Evolutionary conservation across 2,888 invertebrate species (phyloP), one percentile per base, ranked within the genome.

Genomic region (Linyphia triangularis): DNA sequence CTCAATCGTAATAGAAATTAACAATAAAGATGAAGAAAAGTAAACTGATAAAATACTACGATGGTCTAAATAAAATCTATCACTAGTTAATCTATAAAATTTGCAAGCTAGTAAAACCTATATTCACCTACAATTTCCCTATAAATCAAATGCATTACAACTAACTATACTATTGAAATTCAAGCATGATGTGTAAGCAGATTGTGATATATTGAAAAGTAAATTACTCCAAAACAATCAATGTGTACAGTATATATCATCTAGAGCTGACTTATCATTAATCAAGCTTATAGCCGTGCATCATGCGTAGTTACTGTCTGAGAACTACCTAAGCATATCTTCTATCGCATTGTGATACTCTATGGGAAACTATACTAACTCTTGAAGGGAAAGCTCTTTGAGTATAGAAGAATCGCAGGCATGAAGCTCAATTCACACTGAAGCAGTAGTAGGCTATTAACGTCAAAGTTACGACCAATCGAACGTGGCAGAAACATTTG

Each of bases 221-320:
- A n/a, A 5, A 51, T 9, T 51, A 13, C 28, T 33, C 30, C 30
- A n/a, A 19, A 65, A 65, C n/a, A n/a, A n/a, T 7, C 65, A n/a
- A 9, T 51, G n/a, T 43, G 70, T 70, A 43, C 28, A 37, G 10
- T 10, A 19, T 69, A 9, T 40, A 24, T 70, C 2, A n/a, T 16
- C 43, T 40, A 43, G 28, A 26, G 26, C 26, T 70, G 16, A 26
- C n/a, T 26, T 24, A 70, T 43, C 43, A 69, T 13, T 37, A 59
- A 43, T n/a, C 1, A 57, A 69, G 69, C 69, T n/a, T 51, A n/a
- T n/a, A 51, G 5, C 51, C 57, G 79, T 79, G 79, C 79, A 79
- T 33, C 79, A 79, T 79, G 79, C 79, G 28, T 28, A 16, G 30
- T 28, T 24, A 37, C 26, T 43, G 37, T 43, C 10, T 37, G 51